Percentiles rank a stretch among this genome's conserved stretches.
phyloP scores from a whole-genome alignment of 2,113 vertebrate species.

The Donacobius atricapilla region DNA sequence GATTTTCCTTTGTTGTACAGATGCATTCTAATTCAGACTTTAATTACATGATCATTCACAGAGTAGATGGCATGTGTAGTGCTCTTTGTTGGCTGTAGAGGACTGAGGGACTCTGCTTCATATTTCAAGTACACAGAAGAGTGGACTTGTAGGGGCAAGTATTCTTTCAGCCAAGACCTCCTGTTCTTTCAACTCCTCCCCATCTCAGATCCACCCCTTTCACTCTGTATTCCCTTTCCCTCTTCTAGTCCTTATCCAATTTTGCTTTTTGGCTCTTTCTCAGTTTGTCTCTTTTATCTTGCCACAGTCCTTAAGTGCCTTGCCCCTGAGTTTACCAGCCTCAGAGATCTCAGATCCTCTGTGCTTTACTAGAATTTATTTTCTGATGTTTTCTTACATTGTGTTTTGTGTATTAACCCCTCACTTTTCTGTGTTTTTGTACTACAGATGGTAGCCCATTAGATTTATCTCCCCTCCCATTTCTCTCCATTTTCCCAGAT shows the following conservation, averaged over 20 bases:
- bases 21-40: conserved; percentile 44
- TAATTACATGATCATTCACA: conserved; percentile 47
- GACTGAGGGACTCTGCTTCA: not conserved
- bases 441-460: not conserved
- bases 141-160: not conserved
- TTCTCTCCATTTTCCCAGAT: not conserved
- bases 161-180: not conserved
- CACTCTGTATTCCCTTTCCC: not conserved
- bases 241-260: not conserved
- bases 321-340: not conserved
- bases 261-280: not conserved
- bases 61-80: conserved; percentile 1
- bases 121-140: not conserved
- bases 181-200: not conserved
- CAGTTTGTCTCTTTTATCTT: not conserved
- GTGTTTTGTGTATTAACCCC: not conserved
- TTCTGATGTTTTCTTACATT: not conserved
- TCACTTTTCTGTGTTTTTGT: not conserved
- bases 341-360: not conserved
- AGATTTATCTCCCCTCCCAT: not conserved
- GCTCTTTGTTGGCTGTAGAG: conserved; percentile 1
- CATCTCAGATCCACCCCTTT: not conserved
- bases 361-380: not conserved
- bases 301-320: not conserved
- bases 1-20: conserved; percentile 47